Evolutionary conservation across 2,113 vertebrate genomes (phyloP), one percentile per base, ranked within the genome.

Genomic region (Carassius auratus): DNA sequence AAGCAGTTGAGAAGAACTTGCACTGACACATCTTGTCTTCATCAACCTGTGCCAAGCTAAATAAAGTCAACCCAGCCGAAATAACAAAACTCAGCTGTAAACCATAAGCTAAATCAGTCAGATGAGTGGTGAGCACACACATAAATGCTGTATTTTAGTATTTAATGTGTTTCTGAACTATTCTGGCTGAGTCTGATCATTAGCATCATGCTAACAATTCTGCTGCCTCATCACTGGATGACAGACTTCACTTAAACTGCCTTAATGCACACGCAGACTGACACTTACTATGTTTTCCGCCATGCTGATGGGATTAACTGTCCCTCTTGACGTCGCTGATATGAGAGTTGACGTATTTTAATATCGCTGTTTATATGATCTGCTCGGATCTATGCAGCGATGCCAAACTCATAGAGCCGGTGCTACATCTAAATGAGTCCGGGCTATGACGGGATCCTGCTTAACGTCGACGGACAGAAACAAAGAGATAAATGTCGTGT

Each of bases 141-240:
- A 19, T 17, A 4, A 64, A 17, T 0, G 17, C 2, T 30, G 45
- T 81, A 1, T 33, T 30, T 30, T 15, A n/a, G 64, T 50, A 48
- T 36, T 81, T n/a, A 33, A 36, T 12, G 42, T 12, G 26, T 69
- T 81, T 83, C 21, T 73, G 13, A 5, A 48, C 4, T 21, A 36
- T 42, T 83, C 50, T 83, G 66, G 66, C 0, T 57, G 17, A 17
- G 81, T 55, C 15, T 88, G 92, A 78, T 68, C 62, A 87, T 81
- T 89, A 91, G 90, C 88, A 77, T 83, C 50, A 42, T 68, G 90
- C 94, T 94, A 95, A 87, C 85, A 85, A 95, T 96, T 97, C 94
- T 97, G 97, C 97, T 96, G 96, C 95, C 96, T 97, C 97, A 97
- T 96, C 94, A 95, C 93, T 92, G 91, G 87, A 84, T 26, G n/a